Conservation (phyloP, 2,888 invertebrate genomes). For the Punctoribates punctum region DNA sequence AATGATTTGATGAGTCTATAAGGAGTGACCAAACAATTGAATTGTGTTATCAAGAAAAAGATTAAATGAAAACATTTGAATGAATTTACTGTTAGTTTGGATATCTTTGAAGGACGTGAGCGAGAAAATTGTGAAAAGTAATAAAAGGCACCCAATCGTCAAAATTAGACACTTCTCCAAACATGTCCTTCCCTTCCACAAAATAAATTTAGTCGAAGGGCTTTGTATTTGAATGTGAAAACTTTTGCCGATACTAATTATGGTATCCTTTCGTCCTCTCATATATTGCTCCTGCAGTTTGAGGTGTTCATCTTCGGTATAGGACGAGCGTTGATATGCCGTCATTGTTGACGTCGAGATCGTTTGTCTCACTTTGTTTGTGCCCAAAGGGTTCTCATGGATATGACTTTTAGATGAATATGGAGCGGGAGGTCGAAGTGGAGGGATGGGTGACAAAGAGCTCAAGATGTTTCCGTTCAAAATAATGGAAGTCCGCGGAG, state of each 20-base stretch:
- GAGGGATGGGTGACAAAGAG: conserved; percentile 39
- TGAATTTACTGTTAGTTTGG: too few species aligned
- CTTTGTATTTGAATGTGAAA: conserved; percentile 39
- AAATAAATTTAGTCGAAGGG: conserved; percentile 39
- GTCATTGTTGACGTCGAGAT: conserved; percentile 38
- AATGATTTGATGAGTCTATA: too few species aligned
- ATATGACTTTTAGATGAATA: conserved; percentile 11
- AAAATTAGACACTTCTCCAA: conserved; percentile 42
- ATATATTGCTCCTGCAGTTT: conserved; percentile 41
- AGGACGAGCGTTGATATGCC: conserved; percentile 40
- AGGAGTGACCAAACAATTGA: too few species aligned
- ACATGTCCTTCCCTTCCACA: conserved; percentile 38
- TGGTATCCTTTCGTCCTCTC: conserved; percentile 42
- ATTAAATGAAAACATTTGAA: too few species aligned
- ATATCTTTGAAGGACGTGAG: not conserved
- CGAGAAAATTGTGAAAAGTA: conserved; percentile 32
- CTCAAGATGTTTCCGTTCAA: conserved; percentile 41
- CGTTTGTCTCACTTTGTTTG: conserved; percentile 7
- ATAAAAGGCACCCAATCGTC: conserved; percentile 29
- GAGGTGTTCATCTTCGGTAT: conserved; percentile 41
- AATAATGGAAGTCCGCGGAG: conserved; percentile 35
- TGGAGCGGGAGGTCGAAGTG: conserved; percentile 39
- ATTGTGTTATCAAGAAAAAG: too few species aligned
- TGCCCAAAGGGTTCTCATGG: conserved; percentile 12
- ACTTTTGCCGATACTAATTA: conserved; percentile 39